Base-by-base conservation (phyloP, 2,797 vertebrate species). In the Peromyscus melanophrys region DNA sequence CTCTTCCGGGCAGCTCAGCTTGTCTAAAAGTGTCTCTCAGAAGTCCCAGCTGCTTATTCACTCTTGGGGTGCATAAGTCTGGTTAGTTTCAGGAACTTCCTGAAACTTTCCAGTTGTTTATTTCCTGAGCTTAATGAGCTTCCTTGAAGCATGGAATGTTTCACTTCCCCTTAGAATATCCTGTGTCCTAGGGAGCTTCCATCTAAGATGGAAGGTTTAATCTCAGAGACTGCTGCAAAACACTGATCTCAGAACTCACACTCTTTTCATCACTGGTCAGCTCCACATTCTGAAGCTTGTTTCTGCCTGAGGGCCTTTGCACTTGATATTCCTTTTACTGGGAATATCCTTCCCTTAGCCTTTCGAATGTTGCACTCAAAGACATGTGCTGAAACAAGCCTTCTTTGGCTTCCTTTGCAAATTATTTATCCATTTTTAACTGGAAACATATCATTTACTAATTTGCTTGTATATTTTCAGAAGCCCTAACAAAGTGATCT, bases 311-410 rank as follows among this genome's bases (percentile, higher is more conserved):
- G 43, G 11, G 13, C 40, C 82, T 46, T 43, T 89, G n/a, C 63
- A 43, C 57, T 95, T 59, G 27, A 29, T 46, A 63, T 71, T 84
- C 17, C 67, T 81, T 94, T 92, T 78, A 34, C 87, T 69, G 57
- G 27, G 27, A 91, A 93, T 49, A 75, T 1, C 59, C 6, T 89
- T 90, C 31, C 23, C 34, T 95, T 63, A 21, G 6, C 40, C 61
- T 88, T 46, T 85, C 16, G 85, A 8, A 89, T n/a, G 14, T 93
- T 19, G 37, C 63, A 25, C 52, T 34, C 63, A 65, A 59, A 46
- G 31, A 52, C 11, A 46, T 29, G n/a, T 73, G 59, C 27, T 61
- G 21, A 92, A 37, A 61, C 71, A 94, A 89, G 7, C 29, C 25
- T 90, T 84, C 46, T 92, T 76, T 31, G 69, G 16, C n/a, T 6